Conservation (phyloP, 2,797 vertebrate genomes). For the Oryzias sinensis region DNA sequence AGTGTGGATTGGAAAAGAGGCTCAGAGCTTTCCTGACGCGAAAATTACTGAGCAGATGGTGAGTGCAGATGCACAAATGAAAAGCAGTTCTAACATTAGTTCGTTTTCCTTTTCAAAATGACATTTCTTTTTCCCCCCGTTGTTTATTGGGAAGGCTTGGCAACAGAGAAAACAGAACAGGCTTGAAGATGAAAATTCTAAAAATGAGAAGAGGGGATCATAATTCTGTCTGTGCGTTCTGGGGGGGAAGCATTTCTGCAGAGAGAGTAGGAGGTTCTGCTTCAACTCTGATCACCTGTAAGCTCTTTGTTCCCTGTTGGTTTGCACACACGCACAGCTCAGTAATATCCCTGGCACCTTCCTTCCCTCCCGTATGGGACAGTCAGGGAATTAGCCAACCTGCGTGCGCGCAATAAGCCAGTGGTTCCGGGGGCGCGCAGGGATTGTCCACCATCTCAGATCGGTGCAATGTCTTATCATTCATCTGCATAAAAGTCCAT, state of each 20-base stretch:
- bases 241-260: slow-evolving; percentile 6
- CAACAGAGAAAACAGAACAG: too few species aligned
- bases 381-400: slow-evolving; percentile 81
- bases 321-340: slow-evolving; percentile 16
- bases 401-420: slow-evolving; percentile 76
- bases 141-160: too few species aligned
- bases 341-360: slow-evolving; percentile 44
- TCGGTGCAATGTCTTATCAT: slow-evolving; percentile 50
- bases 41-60: neutral
- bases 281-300: slow-evolving; percentile 34
- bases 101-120: too few species aligned
- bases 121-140: too few species aligned
- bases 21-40: neutral
- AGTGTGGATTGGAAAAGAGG: neutral
- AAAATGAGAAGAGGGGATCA: neutral
- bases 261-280: slow-evolving; percentile 16
- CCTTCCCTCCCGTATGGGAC: slow-evolving; percentile 45
- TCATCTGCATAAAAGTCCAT: slow-evolving; percentile 39
- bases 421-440: slow-evolving; percentile 70
- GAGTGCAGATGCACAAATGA: neutral
- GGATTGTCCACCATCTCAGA: slow-evolving; percentile 76
- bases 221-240: neutral
- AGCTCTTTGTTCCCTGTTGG: slow-evolving; percentile 28
- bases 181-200: too few species aligned
- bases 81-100: too few species aligned